These are phyloP conservation scores for Hylomyscus alleni DNA, from an alignment of 2,797 vertebrate genomes.

Conservation along the genomic window DNA sequence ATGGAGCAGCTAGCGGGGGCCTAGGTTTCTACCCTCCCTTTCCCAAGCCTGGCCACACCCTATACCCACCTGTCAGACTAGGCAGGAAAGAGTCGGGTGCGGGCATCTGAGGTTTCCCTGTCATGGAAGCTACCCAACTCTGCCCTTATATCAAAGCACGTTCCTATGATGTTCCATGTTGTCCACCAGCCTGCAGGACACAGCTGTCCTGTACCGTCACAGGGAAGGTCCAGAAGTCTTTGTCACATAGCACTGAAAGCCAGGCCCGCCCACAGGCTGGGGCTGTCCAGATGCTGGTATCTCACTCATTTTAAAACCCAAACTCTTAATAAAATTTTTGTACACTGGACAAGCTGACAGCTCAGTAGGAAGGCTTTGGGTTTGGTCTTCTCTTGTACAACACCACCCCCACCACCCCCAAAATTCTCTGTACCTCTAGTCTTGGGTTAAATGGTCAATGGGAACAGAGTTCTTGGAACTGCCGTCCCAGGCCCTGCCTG, in stretches of 20 bases:
- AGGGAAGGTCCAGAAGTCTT: neutral
- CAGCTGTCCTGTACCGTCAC: neutral
- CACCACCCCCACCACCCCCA: neutral
- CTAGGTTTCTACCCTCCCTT: neutral
- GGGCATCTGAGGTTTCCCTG: neutral
- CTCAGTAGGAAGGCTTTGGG: neutral
- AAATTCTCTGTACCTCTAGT: neutral
- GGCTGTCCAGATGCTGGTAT: neutral
- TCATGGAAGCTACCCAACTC: neutral
- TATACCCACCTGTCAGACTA: neutral
- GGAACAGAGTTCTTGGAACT: neutral
- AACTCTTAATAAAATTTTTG: slow-evolving; percentile 60
- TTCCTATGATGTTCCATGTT: neutral
- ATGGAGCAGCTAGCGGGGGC: neutral
- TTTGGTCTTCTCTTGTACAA: neutral
- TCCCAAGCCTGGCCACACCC: rapidly evolving
- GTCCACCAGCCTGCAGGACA: neutral
- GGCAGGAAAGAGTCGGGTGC: neutral
- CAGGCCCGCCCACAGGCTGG: neutral
- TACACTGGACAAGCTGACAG: neutral
- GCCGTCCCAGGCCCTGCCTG: neutral
- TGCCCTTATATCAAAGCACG: neutral
- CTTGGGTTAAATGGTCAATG: neutral
- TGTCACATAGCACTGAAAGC: neutral
- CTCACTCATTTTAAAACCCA: neutral